Conservation (phyloP, 2,797 vertebrate genomes). For the Eospalax fontanierii region DNA sequence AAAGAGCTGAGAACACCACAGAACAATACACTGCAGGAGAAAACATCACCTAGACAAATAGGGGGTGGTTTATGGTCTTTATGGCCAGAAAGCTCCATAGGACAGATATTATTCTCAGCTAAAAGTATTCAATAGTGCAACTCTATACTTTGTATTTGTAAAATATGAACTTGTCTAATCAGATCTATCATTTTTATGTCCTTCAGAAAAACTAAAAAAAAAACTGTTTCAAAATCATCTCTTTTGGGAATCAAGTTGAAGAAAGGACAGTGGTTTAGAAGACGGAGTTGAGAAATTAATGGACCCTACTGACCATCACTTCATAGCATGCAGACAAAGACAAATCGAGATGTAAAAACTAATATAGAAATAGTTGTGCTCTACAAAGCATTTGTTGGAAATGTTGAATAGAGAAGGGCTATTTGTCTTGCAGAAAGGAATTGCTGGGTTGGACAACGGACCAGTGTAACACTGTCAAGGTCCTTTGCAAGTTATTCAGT, state of each 20-base stretch:
- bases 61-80: conserved; percentile 13
- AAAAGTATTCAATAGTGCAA: conserved; percentile 17
- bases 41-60: conserved; percentile 53
- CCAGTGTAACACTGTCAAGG: background rate
- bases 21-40: background rate
- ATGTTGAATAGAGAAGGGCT: background rate
- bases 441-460: background rate
- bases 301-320: background rate
- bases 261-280: conserved; percentile 39
- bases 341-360: background rate
- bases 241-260: conserved; percentile 38
- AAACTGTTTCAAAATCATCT: conserved; percentile 43
- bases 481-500: background rate
- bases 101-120: background rate
- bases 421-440: background rate
- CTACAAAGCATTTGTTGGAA: conserved; percentile 6
- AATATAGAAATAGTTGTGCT: background rate
- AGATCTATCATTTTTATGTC: conserved; percentile 46
- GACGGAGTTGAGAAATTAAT: background rate
- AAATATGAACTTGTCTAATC: conserved; percentile 58
- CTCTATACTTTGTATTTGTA: background rate
- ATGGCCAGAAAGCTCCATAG: conserved; percentile 7
- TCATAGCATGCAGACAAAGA: background rate
- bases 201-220: conserved; percentile 36
- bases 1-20: conserved; percentile 34